Evolutionary conservation across 2,888 invertebrate genomes (phyloP).

Genomic region (Macrophya alboannulata): DNA sequence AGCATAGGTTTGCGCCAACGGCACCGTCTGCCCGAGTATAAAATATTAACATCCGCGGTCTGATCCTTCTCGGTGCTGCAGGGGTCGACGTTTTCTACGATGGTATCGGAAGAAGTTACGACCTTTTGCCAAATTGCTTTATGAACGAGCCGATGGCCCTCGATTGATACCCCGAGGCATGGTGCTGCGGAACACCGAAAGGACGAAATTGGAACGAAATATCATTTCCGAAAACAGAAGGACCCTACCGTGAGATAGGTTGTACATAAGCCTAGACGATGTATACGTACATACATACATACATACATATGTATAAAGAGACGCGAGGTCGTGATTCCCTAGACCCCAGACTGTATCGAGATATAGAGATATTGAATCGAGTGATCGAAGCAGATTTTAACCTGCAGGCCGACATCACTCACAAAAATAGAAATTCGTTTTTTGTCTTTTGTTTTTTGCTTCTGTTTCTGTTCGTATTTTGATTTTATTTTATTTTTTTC

Average conservation of each 20-base stretch:
- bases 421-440: not conserved
- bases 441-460: not conserved
- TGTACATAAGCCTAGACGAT: not conserved
- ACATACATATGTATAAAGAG: not conserved
- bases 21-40: not conserved
- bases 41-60: constrained; percentile 8
- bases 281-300: not conserved
- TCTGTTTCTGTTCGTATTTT: not conserved
- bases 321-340: constrained; percentile 6
- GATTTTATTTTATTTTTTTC: not conserved
- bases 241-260: constrained; percentile 56
- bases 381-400: not conserved
- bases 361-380: constrained; percentile 23
- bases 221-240: constrained; percentile 67
- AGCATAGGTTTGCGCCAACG: not conserved
- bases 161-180: constrained; percentile 71
- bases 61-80: not conserved
- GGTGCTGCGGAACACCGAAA: constrained; percentile 63
- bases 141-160: constrained; percentile 72
- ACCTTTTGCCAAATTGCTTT: constrained; percentile 71
- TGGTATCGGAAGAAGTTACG: constrained; percentile 26
- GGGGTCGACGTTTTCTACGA: constrained; percentile 11
- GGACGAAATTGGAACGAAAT: constrained; percentile 70
- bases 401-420: not conserved
- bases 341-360: not conserved